A percentile compares a stretch with the other conserved stretches of the same genome.
Conservation (phyloP, 1,140 invertebrate genomes). For the Drosophila kurseongensis region DNA sequence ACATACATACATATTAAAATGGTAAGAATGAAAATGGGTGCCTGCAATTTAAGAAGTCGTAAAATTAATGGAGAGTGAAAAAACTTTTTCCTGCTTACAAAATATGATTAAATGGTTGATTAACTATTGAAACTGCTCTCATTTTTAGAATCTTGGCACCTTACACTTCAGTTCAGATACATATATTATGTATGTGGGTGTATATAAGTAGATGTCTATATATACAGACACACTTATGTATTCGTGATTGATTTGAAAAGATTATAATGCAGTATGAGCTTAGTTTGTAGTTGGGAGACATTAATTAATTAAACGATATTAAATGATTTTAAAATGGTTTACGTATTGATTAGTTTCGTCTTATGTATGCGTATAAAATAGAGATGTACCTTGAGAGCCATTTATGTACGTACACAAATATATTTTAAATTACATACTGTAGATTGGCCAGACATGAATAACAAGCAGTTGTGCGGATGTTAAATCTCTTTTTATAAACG, state of each 20-base stretch:
- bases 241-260: conserved; percentile 9
- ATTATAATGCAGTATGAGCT: not conserved
- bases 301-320: not conserved
- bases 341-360: conserved; percentile 5
- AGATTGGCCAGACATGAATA: not conserved
- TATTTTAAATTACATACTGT: not conserved
- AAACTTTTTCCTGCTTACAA: not conserved
- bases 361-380: conserved; percentile 1
- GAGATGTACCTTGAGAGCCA: not conserved
- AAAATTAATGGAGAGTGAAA: not conserved
- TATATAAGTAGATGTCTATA: conserved; percentile 23
- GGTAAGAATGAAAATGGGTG: conserved; percentile 54
- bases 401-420: conserved; percentile 1
- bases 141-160: not conserved
- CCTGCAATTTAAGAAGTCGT: conserved; percentile 2
- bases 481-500: not conserved
- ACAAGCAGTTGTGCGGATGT: no score
- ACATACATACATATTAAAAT: conserved; percentile 52
- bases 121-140: not conserved
- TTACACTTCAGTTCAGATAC: conserved; percentile 5
- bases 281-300: not conserved
- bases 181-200: conserved; percentile 20
- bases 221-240: conserved; percentile 17
- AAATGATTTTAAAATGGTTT: not conserved
- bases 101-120: not conserved